Evolutionary conservation across 1,140 invertebrate species (phyloP).

Genomic region (Aradophagus sp.): DNA sequence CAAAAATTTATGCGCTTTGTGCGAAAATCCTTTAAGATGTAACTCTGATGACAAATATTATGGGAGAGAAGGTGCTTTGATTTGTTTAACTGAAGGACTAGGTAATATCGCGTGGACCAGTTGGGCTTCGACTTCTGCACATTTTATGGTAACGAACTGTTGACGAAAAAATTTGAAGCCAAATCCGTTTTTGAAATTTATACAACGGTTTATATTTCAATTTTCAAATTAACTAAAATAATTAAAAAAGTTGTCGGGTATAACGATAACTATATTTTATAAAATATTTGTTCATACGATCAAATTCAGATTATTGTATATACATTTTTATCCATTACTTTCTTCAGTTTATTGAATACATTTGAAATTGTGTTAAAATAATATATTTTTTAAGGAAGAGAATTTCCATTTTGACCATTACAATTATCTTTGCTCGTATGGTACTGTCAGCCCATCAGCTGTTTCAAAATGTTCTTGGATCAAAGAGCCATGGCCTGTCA

Average conservation of each 20-base stretch:
- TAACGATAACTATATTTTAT: too few species aligned
- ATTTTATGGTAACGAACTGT: slow-evolving; percentile 10
- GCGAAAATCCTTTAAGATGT: slow-evolving; percentile 78
- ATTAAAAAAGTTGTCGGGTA: too few species aligned
- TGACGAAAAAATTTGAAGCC: too few species aligned
- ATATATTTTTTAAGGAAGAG: slow-evolving; percentile 20
- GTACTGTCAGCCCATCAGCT: slow-evolving; percentile 78
- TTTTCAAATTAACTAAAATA: too few species aligned
- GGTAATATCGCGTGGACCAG: slow-evolving; percentile 89
- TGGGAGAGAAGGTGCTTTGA: slow-evolving; percentile 84
- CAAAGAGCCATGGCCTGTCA: slow-evolving; percentile 80
- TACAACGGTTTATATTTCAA: not conserved
- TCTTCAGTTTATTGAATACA: too few species aligned
- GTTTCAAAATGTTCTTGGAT: slow-evolving; percentile 84
- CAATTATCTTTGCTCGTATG: slow-evolving; percentile 88
- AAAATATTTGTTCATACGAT: too few species aligned
- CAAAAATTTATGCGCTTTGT: slow-evolving; percentile 81
- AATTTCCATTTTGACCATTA: slow-evolving; percentile 70
- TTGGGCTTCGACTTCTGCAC: slow-evolving; percentile 76
- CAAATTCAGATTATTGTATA: too few species aligned
- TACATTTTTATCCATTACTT: too few species aligned
- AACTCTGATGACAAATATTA: slow-evolving; percentile 84
- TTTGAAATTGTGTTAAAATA: slow-evolving; percentile 1
- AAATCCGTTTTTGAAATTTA: not conserved
- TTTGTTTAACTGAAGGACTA: slow-evolving; percentile 83